Conservation (phyloP, 2,888 invertebrate genomes). For the Pheosia tremula region DNA sequence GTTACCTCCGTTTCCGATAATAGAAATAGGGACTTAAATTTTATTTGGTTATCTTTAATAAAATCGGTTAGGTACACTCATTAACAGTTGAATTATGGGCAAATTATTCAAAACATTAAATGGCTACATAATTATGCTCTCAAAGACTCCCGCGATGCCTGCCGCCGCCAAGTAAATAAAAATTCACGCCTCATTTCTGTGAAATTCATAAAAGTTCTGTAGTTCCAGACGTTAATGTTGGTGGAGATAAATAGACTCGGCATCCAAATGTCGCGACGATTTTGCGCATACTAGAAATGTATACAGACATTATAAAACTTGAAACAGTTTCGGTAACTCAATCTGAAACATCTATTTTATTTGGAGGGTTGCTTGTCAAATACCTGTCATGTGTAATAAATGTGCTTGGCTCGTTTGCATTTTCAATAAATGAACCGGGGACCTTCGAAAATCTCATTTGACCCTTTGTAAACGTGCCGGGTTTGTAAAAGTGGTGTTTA, state of each 20-base stretch:
- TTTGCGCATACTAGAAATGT: neutral
- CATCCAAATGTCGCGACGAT: neutral
- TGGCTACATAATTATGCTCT: constrained; percentile 3
- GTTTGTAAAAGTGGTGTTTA: constrained; percentile 35
- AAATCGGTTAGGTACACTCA: neutral
- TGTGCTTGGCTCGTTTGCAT: constrained; percentile 49
- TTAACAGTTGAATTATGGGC: neutral
- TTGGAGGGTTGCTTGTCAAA: constrained; percentile 44
- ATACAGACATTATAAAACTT: constrained; percentile 10
- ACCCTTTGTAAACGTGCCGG: constrained; percentile 46
- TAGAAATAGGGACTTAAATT: neutral
- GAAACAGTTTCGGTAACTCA: constrained; percentile 32
- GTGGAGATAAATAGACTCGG: constrained; percentile 2
- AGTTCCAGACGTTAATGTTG: constrained; percentile 3
- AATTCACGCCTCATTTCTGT: constrained; percentile 1
- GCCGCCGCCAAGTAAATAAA: neutral
- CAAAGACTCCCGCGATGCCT: neutral
- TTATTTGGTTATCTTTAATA: neutral
- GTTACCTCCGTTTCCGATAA: neutral
- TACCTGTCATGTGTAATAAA: constrained; percentile 51
- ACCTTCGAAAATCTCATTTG: constrained; percentile 49
- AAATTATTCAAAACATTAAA: neutral
- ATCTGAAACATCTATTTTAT: constrained; percentile 44
- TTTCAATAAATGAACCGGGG: constrained; percentile 52
- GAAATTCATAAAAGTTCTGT: constrained; percentile 4